Base-by-base conservation (phyloP, 2,113 vertebrate genomes). In the Cynocephalus volans region DNA sequence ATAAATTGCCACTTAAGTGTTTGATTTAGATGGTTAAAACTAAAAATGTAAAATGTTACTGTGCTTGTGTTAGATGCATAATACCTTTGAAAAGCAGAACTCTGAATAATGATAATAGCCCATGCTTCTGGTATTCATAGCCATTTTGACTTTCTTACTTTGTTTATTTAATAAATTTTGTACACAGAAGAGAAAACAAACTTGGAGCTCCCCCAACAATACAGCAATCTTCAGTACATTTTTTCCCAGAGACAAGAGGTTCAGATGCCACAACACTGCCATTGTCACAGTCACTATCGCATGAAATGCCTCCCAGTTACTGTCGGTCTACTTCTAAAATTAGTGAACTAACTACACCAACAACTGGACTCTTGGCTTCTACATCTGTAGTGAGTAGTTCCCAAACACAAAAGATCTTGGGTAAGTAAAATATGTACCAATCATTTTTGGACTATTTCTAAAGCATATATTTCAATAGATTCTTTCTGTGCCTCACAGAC, bases 151-250 rank as follows among this genome's bases (percentile, higher is more conserved):
- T 95, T 58, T 73, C 90, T 86, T 50, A 89, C 48, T 83, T 76
- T 81, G 8, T 84, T 77, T 77, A 31, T 52, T 82, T 79, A 45
- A 48, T 82, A 13, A 48, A 45, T 90, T 95, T 75, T 93, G 6
- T 91, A 21, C n/a, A 48, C 86, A 98, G 98, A 84, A 50, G 8
- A 65, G 86, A 96, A 95, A 84, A 83, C 28, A 75, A 45, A 50
- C 0, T 0, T 72, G 73, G 2, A 1, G 0, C 0, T 15, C 0
- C 21, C 11, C 15, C 28, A n/a, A 1, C 4, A 11, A 33, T 6
- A 58, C 73, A 85, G 23, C 50, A 0, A 0, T 94, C 97, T 72
- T 85, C 15, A 8, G 88, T 86, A 4, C 90, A 70, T 23, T 97
- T 96, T 41, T 52, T 60, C 3, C 26, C 93, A 26, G 14, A 0